Conservation (phyloP, 2,113 vertebrate genomes). For the Psittacula cyanocephala region DNA sequence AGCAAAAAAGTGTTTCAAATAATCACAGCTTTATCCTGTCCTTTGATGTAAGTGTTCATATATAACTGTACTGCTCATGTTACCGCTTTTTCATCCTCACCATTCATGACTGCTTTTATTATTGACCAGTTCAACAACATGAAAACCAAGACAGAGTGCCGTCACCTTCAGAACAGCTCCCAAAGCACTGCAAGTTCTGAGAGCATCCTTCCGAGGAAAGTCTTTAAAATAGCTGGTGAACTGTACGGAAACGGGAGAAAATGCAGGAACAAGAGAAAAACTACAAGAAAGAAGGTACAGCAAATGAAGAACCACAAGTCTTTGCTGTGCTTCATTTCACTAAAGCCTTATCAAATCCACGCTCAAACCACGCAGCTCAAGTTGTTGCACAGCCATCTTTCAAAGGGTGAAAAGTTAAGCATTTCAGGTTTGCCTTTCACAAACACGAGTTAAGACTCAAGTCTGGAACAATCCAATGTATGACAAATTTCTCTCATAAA, state of each 20-base stretch:
- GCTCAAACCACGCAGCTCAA: fast-evolving
- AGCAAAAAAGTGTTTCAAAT: not conserved
- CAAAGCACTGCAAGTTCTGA: not conserved
- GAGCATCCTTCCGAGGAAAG: not conserved
- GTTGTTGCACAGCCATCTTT: not conserved
- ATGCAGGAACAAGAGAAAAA: not conserved
- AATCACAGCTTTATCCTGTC: not conserved
- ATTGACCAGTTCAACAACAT: not conserved
- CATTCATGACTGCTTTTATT: not conserved
- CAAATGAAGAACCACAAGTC: not conserved
- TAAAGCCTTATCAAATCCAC: not conserved
- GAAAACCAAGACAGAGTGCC: not conserved
- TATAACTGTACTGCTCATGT: not conserved
- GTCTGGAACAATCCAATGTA: not conserved
- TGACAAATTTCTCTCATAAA: not conserved
- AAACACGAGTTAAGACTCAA: not conserved
- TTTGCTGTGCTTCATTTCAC: not conserved
- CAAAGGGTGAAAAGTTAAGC: not conserved
- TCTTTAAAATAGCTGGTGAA: not conserved
- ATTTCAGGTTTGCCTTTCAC: not conserved
- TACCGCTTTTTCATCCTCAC: not conserved
- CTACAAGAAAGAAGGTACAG: not conserved
- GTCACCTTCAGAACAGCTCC: not conserved
- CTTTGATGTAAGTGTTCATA: not conserved
- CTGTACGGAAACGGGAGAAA: not conserved